Conservation (phyloP, 2,113 vertebrate species). For the Etia nguti region DNA sequence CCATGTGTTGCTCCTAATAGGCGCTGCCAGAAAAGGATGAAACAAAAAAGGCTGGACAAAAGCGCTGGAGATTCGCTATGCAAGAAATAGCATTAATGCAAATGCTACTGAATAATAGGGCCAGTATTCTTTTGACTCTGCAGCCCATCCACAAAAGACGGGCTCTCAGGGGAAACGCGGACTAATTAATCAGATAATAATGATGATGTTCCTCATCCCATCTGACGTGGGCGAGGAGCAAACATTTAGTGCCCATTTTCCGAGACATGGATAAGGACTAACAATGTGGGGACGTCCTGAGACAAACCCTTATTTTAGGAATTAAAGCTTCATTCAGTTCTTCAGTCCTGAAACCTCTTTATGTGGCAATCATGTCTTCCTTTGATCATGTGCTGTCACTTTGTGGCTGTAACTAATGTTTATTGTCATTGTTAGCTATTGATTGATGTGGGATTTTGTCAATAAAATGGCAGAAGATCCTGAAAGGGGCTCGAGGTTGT, state of each 20-base stretch:
- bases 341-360: background rate
- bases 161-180: conserved; percentile 56
- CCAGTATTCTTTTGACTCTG: conserved; percentile 64
- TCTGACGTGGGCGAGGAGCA: conserved; percentile 32
- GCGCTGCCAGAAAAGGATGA: background rate
- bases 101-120: conserved; percentile 64
- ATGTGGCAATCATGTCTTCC: background rate
- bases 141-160: conserved; percentile 51
- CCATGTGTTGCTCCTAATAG: conserved; percentile 14
- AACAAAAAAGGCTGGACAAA: conserved; percentile 23
- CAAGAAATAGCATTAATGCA: conserved; percentile 67
- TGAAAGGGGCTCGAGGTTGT: background rate
- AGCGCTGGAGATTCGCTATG: conserved; percentile 13
- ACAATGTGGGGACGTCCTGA: conserved; percentile 13
- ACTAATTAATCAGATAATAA: conserved; percentile 75
- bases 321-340: background rate
- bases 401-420: background rate
- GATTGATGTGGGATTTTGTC: background rate
- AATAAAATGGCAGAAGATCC: background rate
- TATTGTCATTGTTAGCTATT: background rate
- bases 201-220: conserved; percentile 59
- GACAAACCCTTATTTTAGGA: background rate
- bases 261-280: background rate
- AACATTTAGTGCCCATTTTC: conserved; percentile 32
- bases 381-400: background rate